A percentile compares a stretch with the other conserved stretches of the same genome.
These are phyloP conservation scores for Plectropomus leopardus DNA, from an alignment of 2,113 vertebrate genomes.

Conservation along the genomic window DNA sequence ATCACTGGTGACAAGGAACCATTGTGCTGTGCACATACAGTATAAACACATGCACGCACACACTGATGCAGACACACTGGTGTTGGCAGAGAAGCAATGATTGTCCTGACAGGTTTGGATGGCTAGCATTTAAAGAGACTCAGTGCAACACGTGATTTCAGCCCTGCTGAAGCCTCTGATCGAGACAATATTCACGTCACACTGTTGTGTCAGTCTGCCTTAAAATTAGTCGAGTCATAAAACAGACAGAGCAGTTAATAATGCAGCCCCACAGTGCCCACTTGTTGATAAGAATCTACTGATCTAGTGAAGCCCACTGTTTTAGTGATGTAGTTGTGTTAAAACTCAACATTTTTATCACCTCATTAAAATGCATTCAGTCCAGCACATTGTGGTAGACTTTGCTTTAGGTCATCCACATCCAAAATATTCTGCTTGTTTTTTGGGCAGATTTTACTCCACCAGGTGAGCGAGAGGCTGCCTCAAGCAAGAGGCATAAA, in stretches of 20 bases:
- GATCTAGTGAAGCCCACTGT: background rate
- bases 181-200: background rate
- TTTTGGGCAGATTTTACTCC: too few species aligned
- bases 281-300: background rate
- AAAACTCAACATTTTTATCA: background rate
- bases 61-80: background rate
- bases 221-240: constrained; percentile 5
- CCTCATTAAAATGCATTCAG: background rate
- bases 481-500: background rate
- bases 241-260: background rate
- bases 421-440: background rate
- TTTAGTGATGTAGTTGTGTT: too few species aligned
- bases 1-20: constrained; percentile 63
- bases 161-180: constrained; percentile 3
- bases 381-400: background rate
- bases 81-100: background rate
- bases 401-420: too few species aligned
- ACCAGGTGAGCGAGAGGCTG: too few species aligned
- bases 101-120: background rate
- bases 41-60: background rate
- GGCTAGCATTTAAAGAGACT: constrained; percentile 19
- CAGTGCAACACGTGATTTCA: constrained; percentile 10
- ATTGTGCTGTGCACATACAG: constrained; percentile 10
- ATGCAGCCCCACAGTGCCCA: background rate
- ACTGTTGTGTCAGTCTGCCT: background rate